phyloP scores from a whole-genome alignment of 2,888 invertebrate species.

The Leptinotarsa peninsularis region DNA sequence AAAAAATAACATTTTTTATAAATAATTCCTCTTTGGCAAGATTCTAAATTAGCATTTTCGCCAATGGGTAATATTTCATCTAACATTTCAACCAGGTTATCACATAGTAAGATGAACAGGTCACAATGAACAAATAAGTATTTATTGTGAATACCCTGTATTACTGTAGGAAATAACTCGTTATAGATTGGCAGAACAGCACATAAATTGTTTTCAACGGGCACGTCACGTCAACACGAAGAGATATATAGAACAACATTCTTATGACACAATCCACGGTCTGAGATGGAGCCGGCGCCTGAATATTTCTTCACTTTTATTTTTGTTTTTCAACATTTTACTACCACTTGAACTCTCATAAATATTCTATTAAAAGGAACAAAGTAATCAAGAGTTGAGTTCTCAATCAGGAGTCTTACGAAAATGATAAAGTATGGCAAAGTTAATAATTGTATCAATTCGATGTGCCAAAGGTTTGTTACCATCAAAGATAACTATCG shows the following conservation, averaged over 20 bases:
- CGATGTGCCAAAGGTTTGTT: no score
- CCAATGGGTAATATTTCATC: no score
- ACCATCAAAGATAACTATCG: no score
- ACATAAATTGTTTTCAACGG: slow-evolving; percentile 8
- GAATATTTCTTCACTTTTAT: slow-evolving; percentile 15
- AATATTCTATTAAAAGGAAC: slow-evolving; percentile 3
- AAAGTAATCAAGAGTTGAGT: neutral
- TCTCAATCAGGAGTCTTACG: neutral
- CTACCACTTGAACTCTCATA: neutral
- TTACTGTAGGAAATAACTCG: slow-evolving; percentile 2
- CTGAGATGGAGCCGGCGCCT: slow-evolving; percentile 17
- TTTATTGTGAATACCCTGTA: neutral
- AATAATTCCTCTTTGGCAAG: no score
- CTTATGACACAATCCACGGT: slow-evolving; percentile 6
- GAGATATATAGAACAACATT: slow-evolving; percentile 18
- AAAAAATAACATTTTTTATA: no score
- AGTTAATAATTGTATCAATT: no score
- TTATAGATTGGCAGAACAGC: slow-evolving; percentile 9
- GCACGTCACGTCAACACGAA: slow-evolving; percentile 4
- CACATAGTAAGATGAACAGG: no score
- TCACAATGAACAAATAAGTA: no score
- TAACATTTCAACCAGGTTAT: no score
- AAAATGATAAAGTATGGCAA: neutral
- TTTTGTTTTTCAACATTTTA: slow-evolving; percentile 11
- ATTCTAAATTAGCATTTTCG: no score